Percentiles rank a stretch among this genome's conserved stretches.
Conservation (phyloP, 2,888 invertebrate species). For the Apantesis nais region DNA sequence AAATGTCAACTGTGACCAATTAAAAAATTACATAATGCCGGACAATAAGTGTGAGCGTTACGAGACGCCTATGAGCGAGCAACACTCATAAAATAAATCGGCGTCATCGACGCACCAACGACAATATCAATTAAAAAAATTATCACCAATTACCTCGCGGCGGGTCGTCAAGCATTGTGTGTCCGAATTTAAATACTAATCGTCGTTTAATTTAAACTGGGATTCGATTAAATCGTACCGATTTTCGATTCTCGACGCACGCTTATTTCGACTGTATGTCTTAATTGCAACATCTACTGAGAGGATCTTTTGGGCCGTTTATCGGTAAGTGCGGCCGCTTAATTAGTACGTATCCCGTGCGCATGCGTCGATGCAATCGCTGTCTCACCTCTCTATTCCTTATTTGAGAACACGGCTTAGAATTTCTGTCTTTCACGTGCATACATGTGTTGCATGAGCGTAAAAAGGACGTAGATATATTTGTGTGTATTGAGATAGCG, state of each 20-base stretch:
- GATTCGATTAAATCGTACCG: slow-evolving; percentile 69
- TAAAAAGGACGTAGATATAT: slow-evolving; percentile 62
- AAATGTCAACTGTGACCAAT: slow-evolving; percentile 61
- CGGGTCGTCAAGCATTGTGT: slow-evolving; percentile 69
- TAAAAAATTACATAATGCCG: slow-evolving; percentile 49
- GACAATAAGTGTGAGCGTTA: slow-evolving; percentile 33
- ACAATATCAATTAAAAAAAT: slow-evolving; percentile 74
- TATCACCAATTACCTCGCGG: slow-evolving; percentile 73
- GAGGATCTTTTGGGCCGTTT: slow-evolving; percentile 54
- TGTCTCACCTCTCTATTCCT: slow-evolving; percentile 75
- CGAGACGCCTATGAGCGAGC: slow-evolving; percentile 36
- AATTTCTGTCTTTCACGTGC: slow-evolving; percentile 54
- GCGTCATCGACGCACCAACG: slow-evolving; percentile 46
- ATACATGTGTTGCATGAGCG: slow-evolving; percentile 23
- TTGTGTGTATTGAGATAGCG: slow-evolving; percentile 65
- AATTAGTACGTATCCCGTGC: slow-evolving; percentile 80
- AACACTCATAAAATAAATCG: slow-evolving; percentile 57
- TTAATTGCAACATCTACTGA: slow-evolving; percentile 66
- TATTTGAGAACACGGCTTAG: slow-evolving; percentile 53
- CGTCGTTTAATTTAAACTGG: slow-evolving; percentile 61
- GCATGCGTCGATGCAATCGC: slow-evolving; percentile 73
- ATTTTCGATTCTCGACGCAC: slow-evolving; percentile 61
- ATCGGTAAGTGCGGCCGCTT: slow-evolving; percentile 63
- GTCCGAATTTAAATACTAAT: slow-evolving; percentile 75
- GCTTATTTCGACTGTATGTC: slow-evolving; percentile 68